Evolutionary conservation across 2,888 invertebrate genomes (phyloP).

Genomic region (Andrena chrysosceles): DNA sequence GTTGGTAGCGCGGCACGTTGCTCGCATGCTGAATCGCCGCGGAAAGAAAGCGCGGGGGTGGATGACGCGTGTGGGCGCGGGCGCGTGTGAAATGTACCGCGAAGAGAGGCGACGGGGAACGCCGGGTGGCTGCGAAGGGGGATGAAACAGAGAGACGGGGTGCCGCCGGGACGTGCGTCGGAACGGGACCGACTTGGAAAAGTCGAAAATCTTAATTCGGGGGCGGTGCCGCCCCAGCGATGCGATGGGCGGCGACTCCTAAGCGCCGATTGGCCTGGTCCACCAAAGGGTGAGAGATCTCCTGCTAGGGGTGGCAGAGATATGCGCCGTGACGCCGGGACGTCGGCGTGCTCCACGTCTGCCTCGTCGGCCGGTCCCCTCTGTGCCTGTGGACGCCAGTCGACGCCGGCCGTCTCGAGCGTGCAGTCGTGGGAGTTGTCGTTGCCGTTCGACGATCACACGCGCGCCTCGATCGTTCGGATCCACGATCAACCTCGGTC

Average conservation of each 20-base stretch:
- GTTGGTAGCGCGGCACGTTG: conserved; percentile 31
- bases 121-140: conserved; percentile 25
- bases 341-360: conserved; percentile 72
- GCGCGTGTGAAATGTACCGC: conserved; percentile 33
- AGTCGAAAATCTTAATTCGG: conserved; percentile 84
- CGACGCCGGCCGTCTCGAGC: conserved; percentile 83
- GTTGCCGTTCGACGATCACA: conserved; percentile 30
- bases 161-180: conserved; percentile 32
- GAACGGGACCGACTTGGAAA: conserved; percentile 71
- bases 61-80: neutral
- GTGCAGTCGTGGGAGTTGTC: conserved; percentile 54
- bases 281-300: conserved; percentile 73
- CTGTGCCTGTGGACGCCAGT: conserved; percentile 76
- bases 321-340: conserved; percentile 78
- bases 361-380: conserved; percentile 44
- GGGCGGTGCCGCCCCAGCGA: conserved; percentile 78
- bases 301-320: conserved; percentile 72
- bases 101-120: conserved; percentile 18
- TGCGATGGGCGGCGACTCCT: conserved; percentile 78
- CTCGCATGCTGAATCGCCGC: conserved; percentile 40
- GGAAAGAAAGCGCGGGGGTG: conserved; percentile 28
- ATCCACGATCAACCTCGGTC: conserved; percentile 1
- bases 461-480: conserved; percentile 32
- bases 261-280: conserved; percentile 80
- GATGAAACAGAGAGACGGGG: conserved; percentile 37